phyloP scores from a whole-genome alignment of 1,140 invertebrate species.

The Laodelphax striatellus region DNA sequence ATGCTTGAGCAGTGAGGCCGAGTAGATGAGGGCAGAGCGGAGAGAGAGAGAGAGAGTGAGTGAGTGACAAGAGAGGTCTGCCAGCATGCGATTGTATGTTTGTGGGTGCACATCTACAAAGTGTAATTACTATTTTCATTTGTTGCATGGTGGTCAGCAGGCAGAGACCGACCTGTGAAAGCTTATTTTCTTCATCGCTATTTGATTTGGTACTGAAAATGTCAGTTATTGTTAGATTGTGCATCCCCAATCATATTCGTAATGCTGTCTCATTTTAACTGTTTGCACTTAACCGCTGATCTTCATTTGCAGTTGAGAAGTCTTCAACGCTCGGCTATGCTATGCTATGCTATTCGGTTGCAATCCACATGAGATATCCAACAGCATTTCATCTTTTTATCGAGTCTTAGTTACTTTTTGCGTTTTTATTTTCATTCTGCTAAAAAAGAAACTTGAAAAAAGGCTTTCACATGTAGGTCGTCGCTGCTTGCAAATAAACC shows the following conservation, averaged over 20 bases:
- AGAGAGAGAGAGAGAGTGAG: not conserved
- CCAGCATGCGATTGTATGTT: not conserved
- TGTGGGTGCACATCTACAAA: not conserved
- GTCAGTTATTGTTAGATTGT: conserved; percentile 4
- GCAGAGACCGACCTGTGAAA: conserved; percentile 16
- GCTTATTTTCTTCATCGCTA: conserved; percentile 6
- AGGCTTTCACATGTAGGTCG: conserved; percentile 1
- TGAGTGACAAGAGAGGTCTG: not conserved
- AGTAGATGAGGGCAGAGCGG: too few species aligned
- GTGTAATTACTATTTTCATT: not conserved
- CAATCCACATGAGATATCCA: not conserved
- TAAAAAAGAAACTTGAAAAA: not conserved
- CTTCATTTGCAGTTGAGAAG: too few species aligned
- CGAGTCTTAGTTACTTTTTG: not conserved
- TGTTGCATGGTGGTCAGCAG: conserved; percentile 2
- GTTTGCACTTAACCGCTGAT: too few species aligned
- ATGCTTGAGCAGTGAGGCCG: not conserved
- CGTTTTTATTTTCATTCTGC: not conserved
- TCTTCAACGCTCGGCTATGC: not conserved
- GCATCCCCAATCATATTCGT: conserved; percentile 5
- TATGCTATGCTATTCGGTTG: not conserved
- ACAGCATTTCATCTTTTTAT: not conserved
- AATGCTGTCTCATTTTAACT: not conserved
- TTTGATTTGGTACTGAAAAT: conserved; percentile 5
- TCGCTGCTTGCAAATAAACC: not conserved